phyloP scores from a whole-genome alignment of 2,888 invertebrate genomes.

The Leptogaster cylindrica region DNA sequence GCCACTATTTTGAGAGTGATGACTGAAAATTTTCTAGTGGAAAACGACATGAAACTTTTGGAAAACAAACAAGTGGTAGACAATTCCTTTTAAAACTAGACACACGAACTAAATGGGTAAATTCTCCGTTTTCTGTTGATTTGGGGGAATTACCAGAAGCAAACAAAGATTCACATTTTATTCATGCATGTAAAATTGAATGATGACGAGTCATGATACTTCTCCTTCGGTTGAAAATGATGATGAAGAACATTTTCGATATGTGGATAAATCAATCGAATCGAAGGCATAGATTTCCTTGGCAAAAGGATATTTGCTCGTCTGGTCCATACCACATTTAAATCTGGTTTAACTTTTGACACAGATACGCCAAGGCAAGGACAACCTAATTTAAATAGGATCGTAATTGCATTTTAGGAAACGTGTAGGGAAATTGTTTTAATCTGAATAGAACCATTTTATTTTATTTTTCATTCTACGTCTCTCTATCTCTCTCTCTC shows the following conservation, averaged over 20 bases:
- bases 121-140: no score
- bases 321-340: background rate
- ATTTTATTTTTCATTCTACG: no score
- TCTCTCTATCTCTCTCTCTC: no score
- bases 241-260: conserved; percentile 16
- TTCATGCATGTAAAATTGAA: background rate
- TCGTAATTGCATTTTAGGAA: background rate
- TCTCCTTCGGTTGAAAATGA: conserved; percentile 14
- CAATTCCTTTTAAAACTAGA: conserved; percentile 29
- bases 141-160: background rate
- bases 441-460: no score
- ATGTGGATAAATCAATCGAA: conserved; percentile 25
- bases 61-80: conserved; percentile 15
- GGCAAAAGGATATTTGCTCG: background rate
- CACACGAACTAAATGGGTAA: conserved; percentile 4
- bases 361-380: background rate
- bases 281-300: conserved; percentile 11
- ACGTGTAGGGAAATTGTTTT: no score
- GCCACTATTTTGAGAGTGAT: no score
- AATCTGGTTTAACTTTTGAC: background rate
- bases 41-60: no score
- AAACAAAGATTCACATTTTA: conserved; percentile 11
- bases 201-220: background rate
- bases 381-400: background rate
- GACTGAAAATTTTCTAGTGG: no score